Evolutionary conservation across 2,797 vertebrate species (phyloP).

Genomic region (Micromesistius poutassou): DNA sequence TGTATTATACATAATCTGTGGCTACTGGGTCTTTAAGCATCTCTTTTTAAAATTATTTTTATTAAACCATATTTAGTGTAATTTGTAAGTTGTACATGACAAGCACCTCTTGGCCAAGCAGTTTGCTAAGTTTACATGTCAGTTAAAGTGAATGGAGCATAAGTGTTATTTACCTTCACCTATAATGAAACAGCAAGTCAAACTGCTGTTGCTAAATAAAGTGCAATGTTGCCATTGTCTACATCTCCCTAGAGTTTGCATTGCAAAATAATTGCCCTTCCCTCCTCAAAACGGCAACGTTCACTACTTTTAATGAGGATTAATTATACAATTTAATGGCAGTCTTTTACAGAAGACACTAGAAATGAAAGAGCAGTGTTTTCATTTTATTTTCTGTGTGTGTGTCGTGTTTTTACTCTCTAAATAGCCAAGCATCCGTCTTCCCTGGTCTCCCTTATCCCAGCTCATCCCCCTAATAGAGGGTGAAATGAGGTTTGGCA

Average conservation of each 20-base stretch:
- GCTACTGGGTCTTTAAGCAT: no score
- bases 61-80: background rate
- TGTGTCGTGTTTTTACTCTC: background rate
- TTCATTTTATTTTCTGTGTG: background rate
- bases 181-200: background rate
- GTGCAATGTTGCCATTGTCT: background rate
- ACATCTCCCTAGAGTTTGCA: background rate
- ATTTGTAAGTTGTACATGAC: background rate
- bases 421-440: slow-evolving; percentile 8
- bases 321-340: background rate
- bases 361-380: background rate
- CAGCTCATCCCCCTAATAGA: slow-evolving; percentile 24
- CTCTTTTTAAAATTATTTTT: background rate
- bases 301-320: background rate
- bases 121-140: background rate
- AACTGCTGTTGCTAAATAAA: background rate
- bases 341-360: background rate
- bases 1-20: no score
- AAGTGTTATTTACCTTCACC: background rate
- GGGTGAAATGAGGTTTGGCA: slow-evolving; percentile 27
- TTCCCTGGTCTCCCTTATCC: slow-evolving; percentile 4
- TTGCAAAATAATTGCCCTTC: background rate
- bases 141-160: background rate
- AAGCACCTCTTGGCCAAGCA: background rate
- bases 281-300: background rate